phyloP scores from a whole-genome alignment of 2,888 invertebrate genomes.

The Matsumyia berberina region DNA sequence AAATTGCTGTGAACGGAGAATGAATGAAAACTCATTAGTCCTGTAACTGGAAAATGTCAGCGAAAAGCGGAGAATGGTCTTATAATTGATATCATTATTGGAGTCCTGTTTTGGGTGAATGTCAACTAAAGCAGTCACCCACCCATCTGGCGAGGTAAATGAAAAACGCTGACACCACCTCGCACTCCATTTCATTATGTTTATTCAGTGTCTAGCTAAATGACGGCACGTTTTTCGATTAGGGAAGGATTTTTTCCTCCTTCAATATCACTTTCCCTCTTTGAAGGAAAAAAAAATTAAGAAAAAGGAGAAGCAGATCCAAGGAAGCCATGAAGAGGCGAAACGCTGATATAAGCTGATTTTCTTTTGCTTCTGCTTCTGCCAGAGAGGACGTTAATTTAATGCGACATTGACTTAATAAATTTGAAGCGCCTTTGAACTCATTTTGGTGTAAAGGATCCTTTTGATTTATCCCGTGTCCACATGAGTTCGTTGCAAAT shows the following conservation, averaged over 20 bases:
- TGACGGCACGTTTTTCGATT: conserved; percentile 2
- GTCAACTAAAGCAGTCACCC: neutral
- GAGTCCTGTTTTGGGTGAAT: neutral
- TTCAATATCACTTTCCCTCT: neutral
- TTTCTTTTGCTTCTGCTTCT: neutral
- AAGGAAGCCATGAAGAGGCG: neutral
- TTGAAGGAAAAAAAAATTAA: neutral
- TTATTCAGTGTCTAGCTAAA: neutral
- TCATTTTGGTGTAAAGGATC: conserved; percentile 14
- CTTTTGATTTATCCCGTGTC: conserved; percentile 21
- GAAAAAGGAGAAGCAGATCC: too few relatives aligned
- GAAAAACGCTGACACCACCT: conserved; percentile 7
- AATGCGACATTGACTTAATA: conserved; percentile 17
- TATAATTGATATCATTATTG: conserved; percentile 4
- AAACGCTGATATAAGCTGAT: conserved; percentile 22
- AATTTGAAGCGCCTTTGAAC: conserved; percentile 20
- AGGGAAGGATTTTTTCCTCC: conserved; percentile 2
- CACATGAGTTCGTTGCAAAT: conserved; percentile 21
- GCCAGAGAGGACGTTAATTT: conserved; percentile 14
- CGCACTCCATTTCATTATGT: neutral
- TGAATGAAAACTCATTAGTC: neutral
- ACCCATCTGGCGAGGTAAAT: neutral
- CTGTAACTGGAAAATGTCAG: neutral
- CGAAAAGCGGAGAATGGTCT: neutral
- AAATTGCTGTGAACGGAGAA: neutral